These are phyloP conservation scores for Chanos chanos DNA, from an alignment of 2,797 vertebrate species.

Conservation along the genomic window DNA sequence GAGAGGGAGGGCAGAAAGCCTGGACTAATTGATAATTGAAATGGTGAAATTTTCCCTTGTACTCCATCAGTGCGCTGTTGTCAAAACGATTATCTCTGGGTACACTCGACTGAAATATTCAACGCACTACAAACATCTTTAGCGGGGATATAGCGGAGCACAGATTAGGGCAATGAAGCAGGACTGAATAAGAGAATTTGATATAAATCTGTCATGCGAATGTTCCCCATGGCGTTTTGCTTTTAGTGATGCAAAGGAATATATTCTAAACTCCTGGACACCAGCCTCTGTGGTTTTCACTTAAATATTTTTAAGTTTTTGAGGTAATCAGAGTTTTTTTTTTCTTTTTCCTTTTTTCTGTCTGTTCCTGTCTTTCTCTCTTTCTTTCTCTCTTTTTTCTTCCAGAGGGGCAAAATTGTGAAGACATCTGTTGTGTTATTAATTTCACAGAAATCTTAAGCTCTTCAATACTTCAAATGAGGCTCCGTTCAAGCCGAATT, in stretches of 20 bases:
- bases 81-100: conserved; percentile 61
- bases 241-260: conserved; percentile 69
- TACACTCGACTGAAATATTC: conserved; percentile 73
- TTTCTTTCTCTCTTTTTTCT: conserved; percentile 62
- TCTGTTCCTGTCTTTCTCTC: no score
- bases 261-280: conserved; percentile 70
- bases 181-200: conserved; percentile 81
- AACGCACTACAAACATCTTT: conserved; percentile 51
- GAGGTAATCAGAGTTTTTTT: conserved; percentile 72
- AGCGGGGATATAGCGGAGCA: conserved; percentile 70
- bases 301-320: conserved; percentile 81
- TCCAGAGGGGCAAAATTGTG: conserved; percentile 80
- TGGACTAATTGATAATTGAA: conserved; percentile 67
- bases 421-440: conserved; percentile 98
- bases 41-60: conserved; percentile 55
- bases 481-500: conserved; percentile 95
- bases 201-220: conserved; percentile 88
- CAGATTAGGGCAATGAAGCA: conserved; percentile 76
- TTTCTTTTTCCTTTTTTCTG: no score
- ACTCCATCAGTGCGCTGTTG: conserved; percentile 51
- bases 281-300: conserved; percentile 68
- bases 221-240: conserved; percentile 76
- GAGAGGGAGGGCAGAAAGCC: conserved; percentile 68
- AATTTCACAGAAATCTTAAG: conserved; percentile 99
- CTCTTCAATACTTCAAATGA: conserved; percentile 92